Evolutionary conservation across 2,888 invertebrate genomes (phyloP).

Genomic region (Caenorhabditis sp.): DNA sequence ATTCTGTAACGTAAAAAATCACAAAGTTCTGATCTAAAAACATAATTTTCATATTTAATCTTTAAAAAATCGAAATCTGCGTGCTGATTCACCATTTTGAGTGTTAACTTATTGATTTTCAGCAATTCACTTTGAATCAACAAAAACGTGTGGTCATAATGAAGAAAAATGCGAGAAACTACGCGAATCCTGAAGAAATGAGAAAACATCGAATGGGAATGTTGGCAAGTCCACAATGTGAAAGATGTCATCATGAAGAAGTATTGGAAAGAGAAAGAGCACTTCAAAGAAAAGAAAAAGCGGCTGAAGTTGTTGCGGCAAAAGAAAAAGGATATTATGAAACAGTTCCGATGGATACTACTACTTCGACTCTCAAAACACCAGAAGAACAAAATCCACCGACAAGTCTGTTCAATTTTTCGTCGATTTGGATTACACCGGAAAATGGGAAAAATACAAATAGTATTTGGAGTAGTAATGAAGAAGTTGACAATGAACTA

Average conservation of each 20-base stretch:
- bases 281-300: slow-evolving; percentile 1
- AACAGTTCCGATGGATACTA: not conserved
- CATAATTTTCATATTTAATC: no score
- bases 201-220: slow-evolving; percentile 38
- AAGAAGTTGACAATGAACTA: no score
- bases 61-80: not conserved
- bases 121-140: slow-evolving; percentile 57
- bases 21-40: no score
- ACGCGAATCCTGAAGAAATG: slow-evolving; percentile 41
- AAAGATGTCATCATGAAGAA: slow-evolving; percentile 42
- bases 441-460: not conserved
- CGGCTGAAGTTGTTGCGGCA: not conserved
- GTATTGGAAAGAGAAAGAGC: slow-evolving; percentile 23
- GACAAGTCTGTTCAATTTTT: not conserved
- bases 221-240: slow-evolving; percentile 37
- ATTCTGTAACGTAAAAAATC: no score
- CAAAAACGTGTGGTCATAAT: slow-evolving; percentile 43
- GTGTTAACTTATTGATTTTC: not conserved
- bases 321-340: not conserved
- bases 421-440: not conserved
- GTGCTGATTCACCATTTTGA: no score
- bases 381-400: not conserved
- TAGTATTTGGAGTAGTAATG: not conserved
- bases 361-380: not conserved
- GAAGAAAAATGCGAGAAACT: slow-evolving; percentile 46